Evolutionary conservation across 2,797 vertebrate species (phyloP), one percentile per base, ranked within the genome.

Genomic region (Fringilla coelebs): DNA sequence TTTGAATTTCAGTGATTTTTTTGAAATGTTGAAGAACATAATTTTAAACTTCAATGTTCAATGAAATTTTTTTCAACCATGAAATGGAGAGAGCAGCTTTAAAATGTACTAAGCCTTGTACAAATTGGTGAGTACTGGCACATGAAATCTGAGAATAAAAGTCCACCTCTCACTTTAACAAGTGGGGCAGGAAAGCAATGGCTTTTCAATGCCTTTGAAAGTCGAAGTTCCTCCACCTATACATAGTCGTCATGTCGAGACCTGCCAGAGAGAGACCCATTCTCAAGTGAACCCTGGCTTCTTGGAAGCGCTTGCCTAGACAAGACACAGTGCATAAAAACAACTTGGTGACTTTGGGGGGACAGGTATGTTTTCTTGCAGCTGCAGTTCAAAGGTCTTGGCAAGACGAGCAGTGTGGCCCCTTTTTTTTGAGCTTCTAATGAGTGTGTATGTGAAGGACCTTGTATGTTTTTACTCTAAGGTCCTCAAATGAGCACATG

Each of bases 261-360:
- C 99, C 99, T 99, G 99, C 98, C 99, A 99, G 99, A 98, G 98
- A 99, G 98, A 99, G 98, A 99, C 98, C 98, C 98, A 99, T 99
- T 99, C 98, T 99, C 99, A 99, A 99, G 99, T 99, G 99, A 99
- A 99, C 98, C 98, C 99, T 99, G 99, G 99, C 99, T 99, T 99
- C 99, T 99, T 98, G 98, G 98, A 98, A 99, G 98, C 98, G 99
- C 99, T 99, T 99, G 99, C 99, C 99, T 99, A 98, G 99, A 99
- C 98, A 91, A 99, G 98, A 99, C 98, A 97, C 98, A 98, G 97
- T 98, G 98, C 97, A 98, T 98, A 98, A 98, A 98, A 98, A 98
- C 95, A 97, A 95, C 98, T 97, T 97, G 94, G 96, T 97, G 97
- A 98, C 98, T 98, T 98, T 98, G 97, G 97, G 98, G 98, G 98